A percentile compares a stretch with the other conserved stretches of the same genome.
Conservation (phyloP, 2,888 invertebrate species). For the Scaptomyza parva region DNA sequence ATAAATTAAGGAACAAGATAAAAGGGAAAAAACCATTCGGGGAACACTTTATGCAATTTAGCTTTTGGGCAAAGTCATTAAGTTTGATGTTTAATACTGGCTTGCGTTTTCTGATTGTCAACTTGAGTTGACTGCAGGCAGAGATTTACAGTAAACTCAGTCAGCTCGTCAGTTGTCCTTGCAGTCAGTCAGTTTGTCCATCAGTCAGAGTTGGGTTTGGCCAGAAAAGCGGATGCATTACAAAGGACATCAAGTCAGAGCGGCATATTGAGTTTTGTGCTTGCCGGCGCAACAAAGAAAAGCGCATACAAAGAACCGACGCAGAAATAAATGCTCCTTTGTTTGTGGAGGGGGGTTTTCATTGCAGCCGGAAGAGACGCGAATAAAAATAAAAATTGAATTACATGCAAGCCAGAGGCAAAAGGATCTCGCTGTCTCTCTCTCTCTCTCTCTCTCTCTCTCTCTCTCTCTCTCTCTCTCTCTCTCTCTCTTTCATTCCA, state of each 20-base stretch:
- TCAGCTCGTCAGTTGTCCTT: slow-evolving; percentile 17
- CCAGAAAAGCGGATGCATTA: slow-evolving; percentile 75
- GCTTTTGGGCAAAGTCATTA: slow-evolving; percentile 77
- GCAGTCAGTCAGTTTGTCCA: slow-evolving; percentile 20
- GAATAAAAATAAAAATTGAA: slow-evolving; percentile 67
- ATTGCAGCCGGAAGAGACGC: slow-evolving; percentile 36
- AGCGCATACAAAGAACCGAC: slow-evolving; percentile 73
- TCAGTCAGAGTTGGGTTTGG: slow-evolving; percentile 33
- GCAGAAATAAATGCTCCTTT: slow-evolving; percentile 80
- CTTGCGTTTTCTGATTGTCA: slow-evolving; percentile 44
- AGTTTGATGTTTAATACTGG: slow-evolving; percentile 64
- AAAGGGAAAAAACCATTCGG: neutral
- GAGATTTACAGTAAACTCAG: slow-evolving; percentile 58
- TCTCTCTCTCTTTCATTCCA: neutral
- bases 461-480: neutral
- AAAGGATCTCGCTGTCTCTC: slow-evolving; percentile 16
- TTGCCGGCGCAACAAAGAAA: slow-evolving; percentile 73
- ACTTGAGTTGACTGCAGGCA: slow-evolving; percentile 48
- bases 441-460: neutral
- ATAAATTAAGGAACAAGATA: neutral
- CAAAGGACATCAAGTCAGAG: slow-evolving; percentile 74
- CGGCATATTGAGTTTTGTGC: slow-evolving; percentile 73
- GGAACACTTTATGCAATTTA: slow-evolving; percentile 69
- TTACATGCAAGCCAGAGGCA: slow-evolving; percentile 68
- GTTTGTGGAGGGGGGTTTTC: slow-evolving; percentile 62